These are phyloP conservation scores for Aelia acuminata DNA, from an alignment of 2,888 invertebrate species.

Conservation along the genomic window DNA sequence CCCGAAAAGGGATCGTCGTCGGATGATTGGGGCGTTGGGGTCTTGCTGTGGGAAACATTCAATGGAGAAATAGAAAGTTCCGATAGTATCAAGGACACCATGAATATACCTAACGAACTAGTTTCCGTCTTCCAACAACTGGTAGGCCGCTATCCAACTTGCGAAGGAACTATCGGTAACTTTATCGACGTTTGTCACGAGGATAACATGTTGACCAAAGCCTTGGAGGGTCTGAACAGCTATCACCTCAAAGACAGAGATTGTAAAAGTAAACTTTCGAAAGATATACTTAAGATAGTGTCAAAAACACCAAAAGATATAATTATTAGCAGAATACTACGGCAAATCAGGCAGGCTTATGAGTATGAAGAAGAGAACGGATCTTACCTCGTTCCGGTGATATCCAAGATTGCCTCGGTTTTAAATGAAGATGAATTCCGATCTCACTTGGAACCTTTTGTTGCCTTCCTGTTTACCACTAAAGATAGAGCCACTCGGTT, in stretches of 20 bases:
- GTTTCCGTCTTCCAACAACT: neutral
- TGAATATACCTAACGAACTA: neutral
- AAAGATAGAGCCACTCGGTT: slow-evolving; percentile 96
- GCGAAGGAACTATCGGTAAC: neutral
- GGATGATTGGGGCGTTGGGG: slow-evolving; percentile 98
- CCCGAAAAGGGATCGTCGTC: slow-evolving; percentile 75
- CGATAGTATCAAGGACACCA: neutral
- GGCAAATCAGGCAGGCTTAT: neutral
- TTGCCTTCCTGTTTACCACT: slow-evolving; percentile 95
- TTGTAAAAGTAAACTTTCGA: neutral
- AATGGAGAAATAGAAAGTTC: slow-evolving; percentile 81
- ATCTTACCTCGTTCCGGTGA: neutral
- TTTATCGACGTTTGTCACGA: neutral
- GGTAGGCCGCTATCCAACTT: neutral
- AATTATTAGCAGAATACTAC: neutral
- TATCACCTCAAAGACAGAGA: slow-evolving; percentile 23
- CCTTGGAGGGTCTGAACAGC: neutral
- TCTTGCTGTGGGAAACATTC: slow-evolving; percentile 97
- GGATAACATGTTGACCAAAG: slow-evolving; percentile 5
- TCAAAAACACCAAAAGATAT: slow-evolving; percentile 11
- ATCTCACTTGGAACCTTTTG: slow-evolving; percentile 95
- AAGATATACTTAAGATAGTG: neutral
- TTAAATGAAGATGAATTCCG: slow-evolving; percentile 95
- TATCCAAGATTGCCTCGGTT: slow-evolving; percentile 81
- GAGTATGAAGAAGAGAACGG: slow-evolving; percentile 41